Conservation (phyloP, 2,797 vertebrate genomes). For the Sebastolobus altivelis region DNA sequence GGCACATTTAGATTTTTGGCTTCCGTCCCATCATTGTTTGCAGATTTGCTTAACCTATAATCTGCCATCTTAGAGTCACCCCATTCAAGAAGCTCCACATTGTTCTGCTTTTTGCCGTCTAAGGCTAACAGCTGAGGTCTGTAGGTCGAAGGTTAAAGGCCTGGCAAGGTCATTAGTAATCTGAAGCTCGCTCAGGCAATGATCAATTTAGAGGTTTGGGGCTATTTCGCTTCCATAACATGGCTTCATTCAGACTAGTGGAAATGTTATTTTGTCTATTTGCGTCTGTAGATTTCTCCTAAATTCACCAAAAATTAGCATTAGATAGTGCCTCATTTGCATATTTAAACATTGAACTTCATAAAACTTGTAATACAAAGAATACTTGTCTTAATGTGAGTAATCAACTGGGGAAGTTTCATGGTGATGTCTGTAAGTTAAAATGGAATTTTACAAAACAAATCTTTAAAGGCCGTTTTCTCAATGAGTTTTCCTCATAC, state of each 20-base stretch:
- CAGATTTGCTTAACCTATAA: constrained; percentile 44
- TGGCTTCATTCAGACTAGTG: neutral
- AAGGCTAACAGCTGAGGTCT: constrained; percentile 19
- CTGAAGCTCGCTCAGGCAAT: neutral
- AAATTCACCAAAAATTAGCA: neutral
- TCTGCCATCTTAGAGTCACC: constrained; percentile 13
- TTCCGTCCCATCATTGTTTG: constrained; percentile 50
- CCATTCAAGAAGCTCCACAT: neutral
- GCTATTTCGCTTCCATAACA: neutral
- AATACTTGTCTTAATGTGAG: neutral
- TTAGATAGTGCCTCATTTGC: too few relatives aligned
- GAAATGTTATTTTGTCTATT: neutral
- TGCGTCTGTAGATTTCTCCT: neutral
- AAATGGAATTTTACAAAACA: too few relatives aligned
- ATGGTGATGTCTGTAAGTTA: too few relatives aligned
- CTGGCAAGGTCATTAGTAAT: neutral
- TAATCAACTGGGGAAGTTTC: accelerated
- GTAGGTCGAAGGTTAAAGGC: constrained; percentile 2
- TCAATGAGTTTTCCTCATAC: too few relatives aligned
- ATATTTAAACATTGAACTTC: too few relatives aligned
- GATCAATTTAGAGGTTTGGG: too few relatives aligned
- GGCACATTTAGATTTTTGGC: constrained; percentile 27
- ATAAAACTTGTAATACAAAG: too few relatives aligned
- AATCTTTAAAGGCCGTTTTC: too few relatives aligned
- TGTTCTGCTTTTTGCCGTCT: neutral